Evolutionary conservation across 2,113 vertebrate genomes (phyloP).

Genomic region (Sclerurus mexicanus): DNA sequence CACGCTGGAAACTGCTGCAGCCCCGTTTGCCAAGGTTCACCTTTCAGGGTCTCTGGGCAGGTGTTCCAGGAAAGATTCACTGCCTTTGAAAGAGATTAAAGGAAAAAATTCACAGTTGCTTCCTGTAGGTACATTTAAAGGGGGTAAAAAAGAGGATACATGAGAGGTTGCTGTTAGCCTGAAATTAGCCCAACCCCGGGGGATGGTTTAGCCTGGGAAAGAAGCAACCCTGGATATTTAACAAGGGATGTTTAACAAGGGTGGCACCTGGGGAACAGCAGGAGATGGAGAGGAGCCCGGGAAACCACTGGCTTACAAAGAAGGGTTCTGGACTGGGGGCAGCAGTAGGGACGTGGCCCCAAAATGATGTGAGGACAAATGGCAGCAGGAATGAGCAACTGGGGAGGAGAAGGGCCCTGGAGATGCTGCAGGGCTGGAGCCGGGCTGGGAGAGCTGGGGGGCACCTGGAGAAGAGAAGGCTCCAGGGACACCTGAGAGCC

Average conservation of each 20-base stretch:
- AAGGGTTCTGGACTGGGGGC: neutral
- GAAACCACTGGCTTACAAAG: neutral
- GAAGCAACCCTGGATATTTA: neutral
- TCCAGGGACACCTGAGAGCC: neutral
- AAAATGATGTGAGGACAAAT: neutral
- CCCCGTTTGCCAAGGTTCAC: neutral
- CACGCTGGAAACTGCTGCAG: rapidly evolving
- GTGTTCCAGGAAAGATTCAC: neutral
- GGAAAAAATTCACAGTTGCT: neutral
- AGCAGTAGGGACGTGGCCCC: neutral
- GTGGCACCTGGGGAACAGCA: neutral
- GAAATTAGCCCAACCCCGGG: neutral
- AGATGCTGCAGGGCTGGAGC: neutral
- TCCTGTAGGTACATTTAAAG: neutral
- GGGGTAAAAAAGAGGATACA: neutral
- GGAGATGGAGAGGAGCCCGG: neutral
- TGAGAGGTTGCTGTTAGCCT: neutral
- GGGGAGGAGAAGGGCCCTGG: neutral
- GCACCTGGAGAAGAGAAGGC: neutral
- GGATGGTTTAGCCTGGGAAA: neutral
- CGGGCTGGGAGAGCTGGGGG: neutral
- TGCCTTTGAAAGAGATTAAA: neutral
- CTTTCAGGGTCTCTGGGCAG: neutral
- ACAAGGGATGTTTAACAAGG: neutral
- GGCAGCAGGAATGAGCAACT: neutral